Base-by-base conservation (phyloP, 2,888 invertebrate genomes). In the Eurytoma adleriae region DNA sequence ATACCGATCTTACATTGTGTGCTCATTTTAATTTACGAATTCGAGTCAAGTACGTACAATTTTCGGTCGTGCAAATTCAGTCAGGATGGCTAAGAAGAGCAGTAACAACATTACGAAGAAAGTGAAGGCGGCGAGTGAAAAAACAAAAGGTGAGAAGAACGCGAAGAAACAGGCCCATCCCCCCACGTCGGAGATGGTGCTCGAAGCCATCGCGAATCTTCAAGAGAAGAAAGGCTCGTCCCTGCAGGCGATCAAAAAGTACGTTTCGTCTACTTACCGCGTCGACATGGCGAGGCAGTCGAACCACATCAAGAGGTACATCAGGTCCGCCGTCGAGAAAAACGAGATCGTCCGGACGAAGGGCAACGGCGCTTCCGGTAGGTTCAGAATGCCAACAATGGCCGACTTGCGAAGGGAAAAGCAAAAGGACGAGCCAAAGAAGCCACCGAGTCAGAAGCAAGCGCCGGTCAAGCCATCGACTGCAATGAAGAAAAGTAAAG, bases 211-310 rank as follows among this genome's bases (percentile, higher is more conserved):
- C 77, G 90, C 89, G 81, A 88, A 88, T 81, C 87, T 93, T 59
- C 92, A 92, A 84, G 92, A 93, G 85, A 91, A 92, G 52, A 92
- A 92, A 82, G 94, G 94, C 48, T 93, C 93, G 0, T 93, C 93
- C 4, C 85, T 87, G 85, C 91, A 87, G 87, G 92, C 92, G 10
- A 93, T 94, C 88, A 94, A 93, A 88, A 94, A 94, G 86, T 94
- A 93, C 87, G 92, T 94, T 76, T 89, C 91, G 12, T 91, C 92
- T 61, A 92, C 91, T 82, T 93, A 94, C 91, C 92, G 92, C 82
- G 91, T 93, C 12, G 93, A 93, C 86, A 90, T 92, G 0, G 92
- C 92, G 82, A 93, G 93, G 84, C 86, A 92, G 74, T 91, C 92
- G 0, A 92, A 92, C 5, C 93, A 92, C 89, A 94, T 94, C 83